These are phyloP conservation scores for Dicrurus megarhynchus DNA, from an alignment of 2,113 vertebrate genomes.

Conservation along the genomic window DNA sequence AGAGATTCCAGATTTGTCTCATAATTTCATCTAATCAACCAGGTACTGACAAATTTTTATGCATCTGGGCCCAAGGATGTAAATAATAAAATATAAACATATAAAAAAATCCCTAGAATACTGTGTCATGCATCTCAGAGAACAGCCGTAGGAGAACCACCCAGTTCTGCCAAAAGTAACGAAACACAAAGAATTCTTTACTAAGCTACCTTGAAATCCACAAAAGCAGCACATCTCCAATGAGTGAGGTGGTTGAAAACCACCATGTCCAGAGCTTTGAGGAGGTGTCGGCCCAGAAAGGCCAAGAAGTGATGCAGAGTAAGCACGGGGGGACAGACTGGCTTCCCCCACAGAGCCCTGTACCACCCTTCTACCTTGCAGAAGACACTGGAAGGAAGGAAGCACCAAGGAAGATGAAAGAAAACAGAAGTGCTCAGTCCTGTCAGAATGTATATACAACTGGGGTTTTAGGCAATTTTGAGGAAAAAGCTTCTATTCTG, in stretches of 20 bases:
- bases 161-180: background rate
- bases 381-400: background rate
- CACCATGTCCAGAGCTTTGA: fast-evolving
- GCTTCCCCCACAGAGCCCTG: background rate
- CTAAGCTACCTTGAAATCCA: background rate
- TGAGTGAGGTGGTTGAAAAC: fast-evolving
- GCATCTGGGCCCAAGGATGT: background rate
- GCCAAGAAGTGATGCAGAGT: background rate
- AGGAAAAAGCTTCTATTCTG: background rate
- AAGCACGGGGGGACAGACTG: background rate
- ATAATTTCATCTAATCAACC: background rate
- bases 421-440: background rate
- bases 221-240: background rate
- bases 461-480: background rate
- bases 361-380: background rate
- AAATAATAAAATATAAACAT: background rate
- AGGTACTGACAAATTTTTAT: background rate
- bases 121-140: background rate
- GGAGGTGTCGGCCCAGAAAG: background rate
- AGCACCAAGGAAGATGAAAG: background rate
- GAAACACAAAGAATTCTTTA: background rate
- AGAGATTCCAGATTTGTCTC: background rate
- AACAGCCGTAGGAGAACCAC: background rate
- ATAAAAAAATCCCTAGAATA: background rate
- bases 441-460: background rate